Evolutionary conservation across 2,113 vertebrate species (phyloP), one percentile per base, ranked within the genome.

Genomic region (Morphnarchus princeps): DNA sequence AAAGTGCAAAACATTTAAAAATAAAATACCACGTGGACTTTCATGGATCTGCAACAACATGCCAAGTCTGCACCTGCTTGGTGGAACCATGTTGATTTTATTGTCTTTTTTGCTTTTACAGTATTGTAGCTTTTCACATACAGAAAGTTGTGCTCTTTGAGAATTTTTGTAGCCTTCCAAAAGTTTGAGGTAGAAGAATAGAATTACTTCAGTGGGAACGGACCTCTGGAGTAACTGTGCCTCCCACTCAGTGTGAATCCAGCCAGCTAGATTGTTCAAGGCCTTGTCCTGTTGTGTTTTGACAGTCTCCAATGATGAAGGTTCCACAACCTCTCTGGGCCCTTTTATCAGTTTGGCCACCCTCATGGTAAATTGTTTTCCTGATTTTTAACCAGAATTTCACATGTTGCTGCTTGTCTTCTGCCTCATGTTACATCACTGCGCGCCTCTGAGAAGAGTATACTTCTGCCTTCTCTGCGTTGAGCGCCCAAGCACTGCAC

Each of bases 401-500:
- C 45, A 31, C 2, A 5, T 11, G 10, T 40, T 77, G 40, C 47
- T 61, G 20, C 43, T 66, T 55, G 45, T 38, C 45, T 85, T 40
- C 57, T 81, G 45, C 55, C n/a, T 82, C 47, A 43, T 76, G 52
- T 40, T 24, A 15, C 32, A 13, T 71, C 62, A 5, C 70, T 50
- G 28, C 0, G 8, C 2, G 8, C 40, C 49, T 55, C 65, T 0
- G 4, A 32, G 28, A 43, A 71, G 63, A 47, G 52, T 25, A 57
- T 16, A 2, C 20, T 74, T 25, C 55, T 80, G 40, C 28, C 31
- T n/a, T 24, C 18, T 36, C 52, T 22, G 17, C 19, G 59, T 19
- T 29, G 28, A 47, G 47, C 1, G 1, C 31, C 11, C 29, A 18
- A n/a, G 29, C 6, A 2, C 50, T 40, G 79, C 62, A 6, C 47